phyloP scores from a whole-genome alignment of 2,113 vertebrate genomes.

The Clarias gariepinus region DNA sequence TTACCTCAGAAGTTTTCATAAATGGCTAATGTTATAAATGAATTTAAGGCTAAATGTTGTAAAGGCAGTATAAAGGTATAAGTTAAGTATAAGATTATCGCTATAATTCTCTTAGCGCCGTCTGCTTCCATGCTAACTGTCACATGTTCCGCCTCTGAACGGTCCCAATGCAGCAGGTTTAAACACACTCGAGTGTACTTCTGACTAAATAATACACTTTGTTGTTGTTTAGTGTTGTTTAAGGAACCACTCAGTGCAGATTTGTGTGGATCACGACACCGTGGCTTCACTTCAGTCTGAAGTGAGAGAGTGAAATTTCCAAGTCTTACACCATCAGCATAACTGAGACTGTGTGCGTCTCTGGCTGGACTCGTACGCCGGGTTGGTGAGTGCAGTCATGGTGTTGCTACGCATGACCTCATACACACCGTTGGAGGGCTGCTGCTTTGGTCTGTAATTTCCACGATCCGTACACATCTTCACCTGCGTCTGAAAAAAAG shows the following conservation, averaged over 20 bases:
- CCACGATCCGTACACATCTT: background rate
- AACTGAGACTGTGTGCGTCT: background rate
- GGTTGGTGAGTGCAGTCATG: background rate
- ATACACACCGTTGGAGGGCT: slow-evolving; percentile 54
- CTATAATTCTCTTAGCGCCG: background rate
- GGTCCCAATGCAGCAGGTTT: background rate
- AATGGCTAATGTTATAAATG: too few relatives aligned
- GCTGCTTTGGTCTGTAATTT: background rate
- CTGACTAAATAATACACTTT: background rate
- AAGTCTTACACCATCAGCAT: background rate
- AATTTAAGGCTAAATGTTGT: too few relatives aligned
- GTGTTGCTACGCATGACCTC: slow-evolving; percentile 57
- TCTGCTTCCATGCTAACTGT: background rate
- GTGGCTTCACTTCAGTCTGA: background rate
- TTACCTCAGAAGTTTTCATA: background rate
- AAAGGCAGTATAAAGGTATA: background rate
- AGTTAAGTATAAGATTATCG: too few relatives aligned
- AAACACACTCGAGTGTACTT: background rate
- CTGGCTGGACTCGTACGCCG: slow-evolving; percentile 14
- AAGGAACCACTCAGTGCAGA: background rate
- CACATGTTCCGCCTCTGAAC: background rate
- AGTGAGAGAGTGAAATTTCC: background rate
- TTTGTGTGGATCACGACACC: background rate
- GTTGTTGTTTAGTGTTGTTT: background rate
- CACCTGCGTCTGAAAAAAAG: slow-evolving; percentile 28